Percentiles rank a stretch among this genome's conserved stretches.
Conservation (phyloP, 1,140 invertebrate species). For the Leptopilina clavipes region DNA sequence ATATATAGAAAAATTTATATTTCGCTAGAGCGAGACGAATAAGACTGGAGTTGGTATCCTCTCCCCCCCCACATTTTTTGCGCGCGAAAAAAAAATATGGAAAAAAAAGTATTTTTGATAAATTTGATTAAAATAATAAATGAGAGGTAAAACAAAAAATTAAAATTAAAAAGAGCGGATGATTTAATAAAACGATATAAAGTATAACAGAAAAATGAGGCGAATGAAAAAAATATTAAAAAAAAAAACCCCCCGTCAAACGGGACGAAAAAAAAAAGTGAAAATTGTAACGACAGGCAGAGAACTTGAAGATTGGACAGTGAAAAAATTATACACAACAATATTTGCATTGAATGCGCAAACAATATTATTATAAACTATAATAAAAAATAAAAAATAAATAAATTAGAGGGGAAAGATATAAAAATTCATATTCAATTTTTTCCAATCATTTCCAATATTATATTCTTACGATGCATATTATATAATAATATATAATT, state of each 20-base stretch:
- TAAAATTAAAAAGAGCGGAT: conserved; percentile 32
- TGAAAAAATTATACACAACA: conserved; percentile 36
- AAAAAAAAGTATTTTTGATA: conserved; percentile 61
- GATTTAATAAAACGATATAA: conserved; percentile 27
- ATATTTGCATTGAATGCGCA: conserved; percentile 14
- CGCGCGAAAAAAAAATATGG: not conserved
- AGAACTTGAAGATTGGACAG: conserved; percentile 42
- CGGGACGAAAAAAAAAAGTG: conserved; percentile 41
- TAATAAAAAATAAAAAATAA: not conserved
- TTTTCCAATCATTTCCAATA: conserved; percentile 33
- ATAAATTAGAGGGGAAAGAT: too few relatives aligned
- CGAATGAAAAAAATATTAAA: too few relatives aligned
- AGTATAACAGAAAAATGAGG: conserved; percentile 18
- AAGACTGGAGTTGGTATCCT: conserved; percentile 27
- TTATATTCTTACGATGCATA: too few relatives aligned
- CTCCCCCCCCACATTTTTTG: conserved; percentile 6
- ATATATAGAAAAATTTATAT: conserved; percentile 33
- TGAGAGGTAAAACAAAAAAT: conserved; percentile 45
- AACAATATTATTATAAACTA: not conserved
- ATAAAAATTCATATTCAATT: not conserved
- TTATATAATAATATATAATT: too few relatives aligned
- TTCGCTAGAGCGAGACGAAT: conserved; percentile 40
- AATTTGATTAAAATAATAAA: conserved; percentile 54
- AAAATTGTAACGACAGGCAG: too few relatives aligned
- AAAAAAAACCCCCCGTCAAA: not conserved